Conservation (phyloP, 2,113 vertebrate genomes). For the Meles meles region DNA sequence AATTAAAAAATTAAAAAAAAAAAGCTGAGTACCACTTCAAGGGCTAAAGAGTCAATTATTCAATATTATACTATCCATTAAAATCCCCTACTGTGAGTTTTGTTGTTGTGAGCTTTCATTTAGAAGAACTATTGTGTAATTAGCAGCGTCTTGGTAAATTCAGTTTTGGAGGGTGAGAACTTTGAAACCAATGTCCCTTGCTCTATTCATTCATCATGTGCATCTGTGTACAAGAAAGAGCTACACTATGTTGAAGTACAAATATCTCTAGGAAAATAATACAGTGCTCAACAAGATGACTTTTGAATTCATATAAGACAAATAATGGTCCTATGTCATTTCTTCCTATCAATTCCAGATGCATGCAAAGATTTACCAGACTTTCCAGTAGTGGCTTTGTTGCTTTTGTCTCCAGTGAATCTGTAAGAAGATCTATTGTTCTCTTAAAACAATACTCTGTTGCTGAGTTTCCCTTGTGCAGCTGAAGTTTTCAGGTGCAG, state of each 20-base stretch:
- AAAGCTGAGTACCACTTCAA: not conserved
- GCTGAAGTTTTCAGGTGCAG: constrained; percentile 46
- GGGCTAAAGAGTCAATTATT: constrained; percentile 42
- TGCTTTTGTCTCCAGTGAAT: constrained; percentile 59
- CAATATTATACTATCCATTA: constrained; percentile 36
- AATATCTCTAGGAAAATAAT: constrained; percentile 68
- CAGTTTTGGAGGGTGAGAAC: constrained; percentile 72
- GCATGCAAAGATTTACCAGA: constrained; percentile 61
- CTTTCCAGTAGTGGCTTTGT: constrained; percentile 71
- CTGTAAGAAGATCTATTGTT: constrained; percentile 66
- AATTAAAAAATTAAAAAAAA: too few species aligned
- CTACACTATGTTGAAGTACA: constrained; percentile 65
- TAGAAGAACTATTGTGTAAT: constrained; percentile 70
- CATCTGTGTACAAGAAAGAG: constrained; percentile 74
- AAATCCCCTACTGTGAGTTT: constrained; percentile 55
- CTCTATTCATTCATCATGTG: constrained; percentile 67
- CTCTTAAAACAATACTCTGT: constrained; percentile 53
- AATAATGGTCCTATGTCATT: constrained; percentile 72
- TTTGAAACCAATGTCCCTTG: constrained; percentile 65
- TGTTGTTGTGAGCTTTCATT: constrained; percentile 67
- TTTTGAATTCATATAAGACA: constrained; percentile 74
- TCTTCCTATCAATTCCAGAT: constrained; percentile 78
- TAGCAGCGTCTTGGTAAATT: constrained; percentile 74
- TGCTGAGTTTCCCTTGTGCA: not conserved
- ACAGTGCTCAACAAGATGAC: constrained; percentile 59